Evolutionary conservation across 2,888 invertebrate species (phyloP), one percentile per base, ranked within the genome.

Genomic region (Exocentrus adspersus): DNA sequence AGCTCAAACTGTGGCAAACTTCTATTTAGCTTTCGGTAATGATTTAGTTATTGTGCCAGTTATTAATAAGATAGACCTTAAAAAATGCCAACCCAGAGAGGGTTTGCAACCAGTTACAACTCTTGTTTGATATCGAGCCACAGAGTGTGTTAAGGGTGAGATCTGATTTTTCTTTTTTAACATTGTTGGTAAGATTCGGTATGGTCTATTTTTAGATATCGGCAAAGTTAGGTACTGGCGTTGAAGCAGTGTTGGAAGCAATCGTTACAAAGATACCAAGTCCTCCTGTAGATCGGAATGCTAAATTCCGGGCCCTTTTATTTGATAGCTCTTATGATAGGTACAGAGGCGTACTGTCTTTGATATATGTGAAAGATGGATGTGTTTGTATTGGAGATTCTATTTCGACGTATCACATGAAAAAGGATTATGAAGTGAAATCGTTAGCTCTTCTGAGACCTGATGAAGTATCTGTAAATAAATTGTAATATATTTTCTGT

Each of bases 1-100:
- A 85, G 98, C 98, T 0, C 98, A 99, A 84, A 99, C 98, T 0
- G 95, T 98, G 1, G 97, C 98, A 12, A 98, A 98, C 77, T 97
- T 95, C 83, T 92, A 94, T 80, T 83, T 98, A 67, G 97, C 98
- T 0, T 92, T 92, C 82, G 89, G 89, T 54, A 89, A 89, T 70
- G 90, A 96, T 73, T 83, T 98, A 56, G 83, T 86, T 0, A 91
- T 98, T 62, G 90, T 98, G 76, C 97, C 98, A 0, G 95, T 96
- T 0, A 85, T 99, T 30, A 99, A 98, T 83, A 99, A 99, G 86
- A 95, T 98, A 60, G 98, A 99, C 81, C 86, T 98, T n/a, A 58
- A 94, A 95, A 73, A 88, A 92, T 81, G 97, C 97, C 0, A 85
- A 96, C 79, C 95, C 97, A 2, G 92, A 94, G 0, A 87, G 86